These are phyloP conservation scores for Amaurobius ferox DNA, from an alignment of 2,888 invertebrate genomes.

Conservation along the genomic window DNA sequence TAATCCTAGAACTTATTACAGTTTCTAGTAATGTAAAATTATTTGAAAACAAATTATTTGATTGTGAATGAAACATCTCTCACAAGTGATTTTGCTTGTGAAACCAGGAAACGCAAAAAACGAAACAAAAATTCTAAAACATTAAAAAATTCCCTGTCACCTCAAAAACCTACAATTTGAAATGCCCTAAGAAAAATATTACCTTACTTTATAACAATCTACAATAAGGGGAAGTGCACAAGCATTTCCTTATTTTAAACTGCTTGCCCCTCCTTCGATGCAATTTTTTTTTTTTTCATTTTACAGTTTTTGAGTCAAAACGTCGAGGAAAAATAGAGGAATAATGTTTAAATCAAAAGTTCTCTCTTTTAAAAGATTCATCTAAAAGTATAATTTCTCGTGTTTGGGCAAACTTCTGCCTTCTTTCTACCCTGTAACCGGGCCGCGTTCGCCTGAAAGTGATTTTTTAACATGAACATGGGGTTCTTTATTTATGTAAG, in stretches of 20 bases:
- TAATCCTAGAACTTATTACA: too few species aligned
- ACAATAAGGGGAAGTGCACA: background rate
- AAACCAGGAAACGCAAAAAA: background rate
- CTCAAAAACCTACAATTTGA: constrained; percentile 15
- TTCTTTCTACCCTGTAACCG: background rate
- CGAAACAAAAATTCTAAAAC: background rate
- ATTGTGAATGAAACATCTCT: too few species aligned
- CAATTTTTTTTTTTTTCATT: constrained; percentile 13
- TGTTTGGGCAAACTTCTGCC: constrained; percentile 54
- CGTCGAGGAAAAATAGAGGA: constrained; percentile 40
- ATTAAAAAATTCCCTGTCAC: background rate
- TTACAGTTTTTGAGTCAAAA: constrained; percentile 22
- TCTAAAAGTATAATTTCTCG: constrained; percentile 70
- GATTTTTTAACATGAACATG: constrained; percentile 18
- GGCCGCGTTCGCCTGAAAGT: background rate
- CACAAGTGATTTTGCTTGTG: too few species aligned
- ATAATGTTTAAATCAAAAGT: constrained; percentile 72
- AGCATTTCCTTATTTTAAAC: constrained; percentile 1
- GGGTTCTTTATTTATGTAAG: constrained; percentile 14
- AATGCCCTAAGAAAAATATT: background rate
- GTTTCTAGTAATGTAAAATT: too few species aligned
- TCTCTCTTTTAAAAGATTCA: constrained; percentile 57
- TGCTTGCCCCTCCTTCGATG: background rate
- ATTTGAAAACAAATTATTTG: too few species aligned
- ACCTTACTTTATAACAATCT: background rate